Conservation (phyloP, 2,113 vertebrate species). For the Aix galericulata region DNA sequence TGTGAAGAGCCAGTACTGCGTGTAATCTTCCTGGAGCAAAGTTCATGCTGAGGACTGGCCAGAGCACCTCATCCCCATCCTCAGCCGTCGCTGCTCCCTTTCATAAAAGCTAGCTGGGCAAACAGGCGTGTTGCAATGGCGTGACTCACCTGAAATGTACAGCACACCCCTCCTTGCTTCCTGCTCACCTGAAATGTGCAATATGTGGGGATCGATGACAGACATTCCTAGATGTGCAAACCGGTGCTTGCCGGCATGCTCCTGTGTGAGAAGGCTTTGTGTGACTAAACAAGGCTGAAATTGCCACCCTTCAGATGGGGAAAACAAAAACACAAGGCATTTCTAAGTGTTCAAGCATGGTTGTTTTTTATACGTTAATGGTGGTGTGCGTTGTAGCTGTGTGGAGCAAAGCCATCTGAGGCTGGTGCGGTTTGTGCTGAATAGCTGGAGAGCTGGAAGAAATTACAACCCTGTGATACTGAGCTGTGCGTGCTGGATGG, state of each 20-base stretch:
- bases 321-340: background rate
- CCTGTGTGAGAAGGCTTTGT: background rate
- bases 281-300: too few relatives aligned
- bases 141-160: background rate
- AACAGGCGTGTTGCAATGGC: background rate
- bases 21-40: constrained; percentile 4
- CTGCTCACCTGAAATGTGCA: background rate
- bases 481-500: background rate
- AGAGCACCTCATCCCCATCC: background rate
- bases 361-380: fast-evolving
- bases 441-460: background rate
- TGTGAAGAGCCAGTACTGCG: background rate
- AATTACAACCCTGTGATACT: too few relatives aligned
- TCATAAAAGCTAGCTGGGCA: background rate
- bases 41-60: background rate
- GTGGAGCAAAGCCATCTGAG: too few relatives aligned
- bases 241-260: background rate
- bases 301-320: background rate
- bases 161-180: background rate
- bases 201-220: background rate
- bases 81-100: background rate
- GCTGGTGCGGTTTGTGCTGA: background rate
- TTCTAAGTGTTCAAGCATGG: fast-evolving
- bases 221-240: too few relatives aligned
- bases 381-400: fast-evolving